phyloP scores from a whole-genome alignment of 2,888 invertebrate species.

The Dorcus hopei region DNA sequence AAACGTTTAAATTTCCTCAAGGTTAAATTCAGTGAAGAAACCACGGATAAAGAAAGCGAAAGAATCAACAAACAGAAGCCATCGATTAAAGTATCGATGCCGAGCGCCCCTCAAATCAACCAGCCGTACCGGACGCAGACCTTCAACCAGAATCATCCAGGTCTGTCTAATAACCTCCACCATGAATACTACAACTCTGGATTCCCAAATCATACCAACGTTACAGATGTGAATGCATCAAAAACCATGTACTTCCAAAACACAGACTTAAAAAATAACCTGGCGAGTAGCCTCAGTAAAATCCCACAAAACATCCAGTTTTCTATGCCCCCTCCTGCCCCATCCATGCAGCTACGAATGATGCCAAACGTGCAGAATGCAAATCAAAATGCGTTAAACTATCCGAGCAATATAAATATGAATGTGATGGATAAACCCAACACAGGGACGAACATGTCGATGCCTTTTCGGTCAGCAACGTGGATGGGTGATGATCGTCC shows the following conservation, averaged over 20 bases:
- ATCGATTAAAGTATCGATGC: slow-evolving; percentile 15
- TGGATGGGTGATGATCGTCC: slow-evolving; percentile 26
- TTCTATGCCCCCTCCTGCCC: slow-evolving; percentile 18
- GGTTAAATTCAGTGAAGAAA: slow-evolving; percentile 46
- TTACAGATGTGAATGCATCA: slow-evolving; percentile 16
- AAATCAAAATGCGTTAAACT: not conserved
- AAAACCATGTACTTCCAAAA: slow-evolving; percentile 20
- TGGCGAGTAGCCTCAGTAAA: slow-evolving; percentile 18
- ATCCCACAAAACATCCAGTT: slow-evolving; percentile 21
- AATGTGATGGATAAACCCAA: not conserved
- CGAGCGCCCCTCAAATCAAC: slow-evolving; percentile 20
- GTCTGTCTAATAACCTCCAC: slow-evolving; percentile 8
- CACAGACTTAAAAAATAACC: slow-evolving; percentile 16
- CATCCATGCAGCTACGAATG: not conserved
- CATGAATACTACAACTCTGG: slow-evolving; percentile 17
- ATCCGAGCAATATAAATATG: not conserved
- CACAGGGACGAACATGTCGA: not conserved
- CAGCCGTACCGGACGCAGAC: slow-evolving; percentile 22
- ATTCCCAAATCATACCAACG: slow-evolving; percentile 17
- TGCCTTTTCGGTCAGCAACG: slow-evolving; percentile 4
- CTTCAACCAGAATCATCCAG: slow-evolving; percentile 23
- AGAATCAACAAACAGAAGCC: slow-evolving; percentile 30
- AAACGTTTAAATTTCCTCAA: slow-evolving; percentile 12
- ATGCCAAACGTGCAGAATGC: not conserved
- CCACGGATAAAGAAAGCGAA: slow-evolving; percentile 33